A percentile compares a stretch with the other conserved stretches of the same genome.
phyloP scores from a whole-genome alignment of 2,797 vertebrate genomes.

The Cynopterus sphinx region DNA sequence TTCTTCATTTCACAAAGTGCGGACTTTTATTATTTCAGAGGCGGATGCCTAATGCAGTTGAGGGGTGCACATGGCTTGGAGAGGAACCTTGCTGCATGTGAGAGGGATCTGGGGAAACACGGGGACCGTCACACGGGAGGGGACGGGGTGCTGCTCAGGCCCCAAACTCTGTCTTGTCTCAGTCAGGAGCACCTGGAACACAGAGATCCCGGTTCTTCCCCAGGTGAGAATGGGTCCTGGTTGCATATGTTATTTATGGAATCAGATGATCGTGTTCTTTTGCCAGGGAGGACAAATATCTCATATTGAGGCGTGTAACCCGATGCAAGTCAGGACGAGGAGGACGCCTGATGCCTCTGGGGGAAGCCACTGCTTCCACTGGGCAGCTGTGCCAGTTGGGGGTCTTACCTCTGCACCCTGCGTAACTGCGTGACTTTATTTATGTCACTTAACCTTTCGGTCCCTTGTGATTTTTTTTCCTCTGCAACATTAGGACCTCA shows the following conservation, averaged over 20 bases:
- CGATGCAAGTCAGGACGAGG: fast-evolving
- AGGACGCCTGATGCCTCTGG: fast-evolving
- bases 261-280: background rate
- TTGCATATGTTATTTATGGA: background rate
- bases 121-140: fast-evolving
- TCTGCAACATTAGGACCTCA: background rate
- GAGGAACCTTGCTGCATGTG: background rate
- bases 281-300: background rate
- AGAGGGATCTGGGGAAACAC: background rate
- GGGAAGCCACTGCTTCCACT: fast-evolving
- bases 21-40: background rate
- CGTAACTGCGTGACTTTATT: background rate
- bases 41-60: background rate
- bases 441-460: background rate
- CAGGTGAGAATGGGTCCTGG: background rate
- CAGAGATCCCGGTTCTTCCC: background rate
- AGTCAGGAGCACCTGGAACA: background rate
- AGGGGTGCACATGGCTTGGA: background rate
- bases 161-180: background rate
- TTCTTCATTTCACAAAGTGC: background rate
- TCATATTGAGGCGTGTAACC: background rate
- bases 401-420: background rate
- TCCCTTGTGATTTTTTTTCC: background rate
- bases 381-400: fast-evolving
- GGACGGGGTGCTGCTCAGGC: fast-evolving